These are phyloP conservation scores for Henricia sp. DNA, from an alignment of 53 echinoderm and acorn worm species.

Conservation along the genomic window DNA sequence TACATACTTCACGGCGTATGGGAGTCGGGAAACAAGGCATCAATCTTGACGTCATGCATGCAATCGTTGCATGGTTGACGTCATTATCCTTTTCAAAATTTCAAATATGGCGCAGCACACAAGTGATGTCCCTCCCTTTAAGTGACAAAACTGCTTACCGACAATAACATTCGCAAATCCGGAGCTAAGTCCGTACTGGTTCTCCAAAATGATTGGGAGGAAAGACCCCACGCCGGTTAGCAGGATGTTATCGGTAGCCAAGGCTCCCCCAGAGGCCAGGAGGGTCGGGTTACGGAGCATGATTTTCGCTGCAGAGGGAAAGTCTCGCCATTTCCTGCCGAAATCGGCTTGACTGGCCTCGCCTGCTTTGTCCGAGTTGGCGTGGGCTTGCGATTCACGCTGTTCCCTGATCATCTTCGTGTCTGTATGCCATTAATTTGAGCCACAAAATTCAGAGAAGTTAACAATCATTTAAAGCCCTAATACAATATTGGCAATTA, in stretches of 20 bases:
- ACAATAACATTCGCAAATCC: constrained; percentile 31
- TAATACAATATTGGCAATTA: too few relatives aligned
- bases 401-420: constrained; percentile 24
- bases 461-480: too few relatives aligned
- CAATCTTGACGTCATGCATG: too few relatives aligned
- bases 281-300: constrained; percentile 49
- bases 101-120: too few relatives aligned
- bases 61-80: too few relatives aligned
- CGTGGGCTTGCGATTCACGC: constrained; percentile 56
- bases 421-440: background rate
- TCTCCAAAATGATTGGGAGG: constrained; percentile 50
- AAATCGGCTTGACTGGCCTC: constrained; percentile 25
- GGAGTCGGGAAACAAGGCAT: too few relatives aligned
- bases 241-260: constrained; percentile 7
- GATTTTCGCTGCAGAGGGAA: constrained; percentile 38
- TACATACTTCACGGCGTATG: too few relatives aligned
- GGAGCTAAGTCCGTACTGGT: constrained; percentile 35
- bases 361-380: constrained; percentile 30
- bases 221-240: constrained; percentile 33
- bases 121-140: too few relatives aligned
- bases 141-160: constrained; percentile 28
- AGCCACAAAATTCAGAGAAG: too few relatives aligned
- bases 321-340: constrained; percentile 48
- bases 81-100: too few relatives aligned
- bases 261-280: background rate